Percentiles rank a stretch among this genome's conserved stretches.
These are phyloP conservation scores for Limenitis arthemis DNA, from an alignment of 2,888 invertebrate genomes.

Conservation along the genomic window DNA sequence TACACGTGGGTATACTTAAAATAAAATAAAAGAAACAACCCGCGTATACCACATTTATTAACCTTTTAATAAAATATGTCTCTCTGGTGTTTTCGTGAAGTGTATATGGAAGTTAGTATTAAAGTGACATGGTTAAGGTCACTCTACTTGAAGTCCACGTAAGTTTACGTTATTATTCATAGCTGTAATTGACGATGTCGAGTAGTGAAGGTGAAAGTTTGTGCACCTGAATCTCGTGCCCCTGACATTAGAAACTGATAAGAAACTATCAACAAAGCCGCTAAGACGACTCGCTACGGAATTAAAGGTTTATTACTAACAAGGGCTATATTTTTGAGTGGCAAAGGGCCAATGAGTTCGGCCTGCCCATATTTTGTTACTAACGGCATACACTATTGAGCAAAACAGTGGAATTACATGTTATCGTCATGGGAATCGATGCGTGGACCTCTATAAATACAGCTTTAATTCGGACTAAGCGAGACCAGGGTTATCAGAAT, in stretches of 20 bases:
- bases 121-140: no score
- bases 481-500: conserved; percentile 23
- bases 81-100: no score
- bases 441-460: conserved; percentile 38
- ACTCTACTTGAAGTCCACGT: no score
- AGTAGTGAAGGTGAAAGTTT: no score
- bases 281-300: conserved; percentile 5
- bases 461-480: conserved; percentile 32
- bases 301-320: conserved; percentile 13
- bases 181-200: no score
- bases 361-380: conserved; percentile 24
- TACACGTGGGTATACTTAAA: no score
- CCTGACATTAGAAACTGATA: neutral
- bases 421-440: conserved; percentile 37
- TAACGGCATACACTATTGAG: conserved; percentile 27
- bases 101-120: no score
- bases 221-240: no score
- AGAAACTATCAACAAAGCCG: neutral
- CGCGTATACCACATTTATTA: no score
- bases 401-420: conserved; percentile 35
- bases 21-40: no score
- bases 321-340: conserved; percentile 16
- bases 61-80: no score
- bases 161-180: no score
- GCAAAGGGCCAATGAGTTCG: conserved; percentile 17